Percentiles rank a stretch among this genome's conserved stretches.
Conservation (phyloP, 2,113 vertebrate species). For the Rhea pennata region DNA sequence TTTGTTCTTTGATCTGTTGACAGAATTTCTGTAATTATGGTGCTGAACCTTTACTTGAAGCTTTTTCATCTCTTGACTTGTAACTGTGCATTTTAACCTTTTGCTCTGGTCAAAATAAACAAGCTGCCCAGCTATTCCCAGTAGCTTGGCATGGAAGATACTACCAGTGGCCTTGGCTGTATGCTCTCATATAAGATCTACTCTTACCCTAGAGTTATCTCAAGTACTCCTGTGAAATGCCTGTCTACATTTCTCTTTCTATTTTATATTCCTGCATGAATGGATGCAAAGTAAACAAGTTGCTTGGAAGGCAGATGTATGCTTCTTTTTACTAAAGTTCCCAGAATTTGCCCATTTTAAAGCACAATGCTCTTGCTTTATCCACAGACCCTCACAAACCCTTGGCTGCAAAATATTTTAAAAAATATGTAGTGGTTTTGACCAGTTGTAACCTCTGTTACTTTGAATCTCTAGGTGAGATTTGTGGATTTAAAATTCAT, state of each 20-base stretch:
- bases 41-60: constrained; percentile 76
- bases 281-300: constrained; percentile 95
- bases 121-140: constrained; percentile 63
- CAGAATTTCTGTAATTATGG: constrained; percentile 81
- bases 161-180: constrained; percentile 74
- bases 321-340: constrained; percentile 84
- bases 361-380: constrained; percentile 88
- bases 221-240: constrained; percentile 98
- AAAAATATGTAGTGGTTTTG: fast-evolving
- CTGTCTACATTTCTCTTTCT: constrained; percentile 85
- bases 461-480: constrained; percentile 87
- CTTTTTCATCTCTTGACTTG: constrained; percentile 69
- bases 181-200: constrained; percentile 63
- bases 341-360: constrained; percentile 84
- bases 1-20: constrained; percentile 73
- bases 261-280: constrained; percentile 94
- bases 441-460: background rate
- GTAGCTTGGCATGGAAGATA: constrained; percentile 63
- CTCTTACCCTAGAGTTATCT: constrained; percentile 75
- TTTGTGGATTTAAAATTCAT: constrained; percentile 97
- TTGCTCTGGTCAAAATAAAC: constrained; percentile 74
- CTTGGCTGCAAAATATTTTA: constrained; percentile 85
- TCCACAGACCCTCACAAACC: constrained; percentile 87
- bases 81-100: constrained; percentile 78
- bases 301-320: constrained; percentile 90